Conservation (phyloP, 2,888 invertebrate genomes). For the Diplazon laetatorius region DNA sequence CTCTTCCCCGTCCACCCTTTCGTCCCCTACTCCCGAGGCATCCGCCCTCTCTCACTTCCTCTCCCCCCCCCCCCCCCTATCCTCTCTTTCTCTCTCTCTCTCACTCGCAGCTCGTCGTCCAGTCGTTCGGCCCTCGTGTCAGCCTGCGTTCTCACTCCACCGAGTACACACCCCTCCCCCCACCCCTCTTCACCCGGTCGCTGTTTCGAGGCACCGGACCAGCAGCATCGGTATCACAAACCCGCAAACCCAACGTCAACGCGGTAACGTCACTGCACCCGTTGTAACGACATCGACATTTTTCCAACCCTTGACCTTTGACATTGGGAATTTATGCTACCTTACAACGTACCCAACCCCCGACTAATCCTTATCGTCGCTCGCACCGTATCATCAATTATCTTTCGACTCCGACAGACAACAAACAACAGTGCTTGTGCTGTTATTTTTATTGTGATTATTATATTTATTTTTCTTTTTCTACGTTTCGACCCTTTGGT, state of each 20-base stretch:
- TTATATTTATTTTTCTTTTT: background rate
- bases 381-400: constrained; percentile 22
- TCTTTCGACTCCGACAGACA: constrained; percentile 1
- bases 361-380: constrained; percentile 17
- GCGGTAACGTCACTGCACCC: constrained; percentile 35
- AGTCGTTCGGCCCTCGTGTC: constrained; percentile 30
- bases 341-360: background rate
- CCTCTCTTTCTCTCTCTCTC: constrained; percentile 25
- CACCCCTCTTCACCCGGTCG: no score
- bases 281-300: constrained; percentile 8
- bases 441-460: background rate
- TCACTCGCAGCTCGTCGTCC: constrained; percentile 20
- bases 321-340: background rate
- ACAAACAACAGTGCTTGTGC: constrained; percentile 16
- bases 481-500: no score
- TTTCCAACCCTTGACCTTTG: background rate
- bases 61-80: constrained; percentile 19
- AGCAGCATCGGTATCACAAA: constrained; percentile 25
- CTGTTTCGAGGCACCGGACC: constrained; percentile 30
- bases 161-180: constrained; percentile 17
- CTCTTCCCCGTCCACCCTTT: constrained; percentile 47
- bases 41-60: constrained; percentile 31
- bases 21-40: constrained; percentile 52
- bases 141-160: constrained; percentile 31
- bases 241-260: constrained; percentile 32